Evolutionary conservation across 37 sponge, comb jelly and placozoan genomes (phyloP).

Genomic region (Cliona cf. orientalis): DNA sequence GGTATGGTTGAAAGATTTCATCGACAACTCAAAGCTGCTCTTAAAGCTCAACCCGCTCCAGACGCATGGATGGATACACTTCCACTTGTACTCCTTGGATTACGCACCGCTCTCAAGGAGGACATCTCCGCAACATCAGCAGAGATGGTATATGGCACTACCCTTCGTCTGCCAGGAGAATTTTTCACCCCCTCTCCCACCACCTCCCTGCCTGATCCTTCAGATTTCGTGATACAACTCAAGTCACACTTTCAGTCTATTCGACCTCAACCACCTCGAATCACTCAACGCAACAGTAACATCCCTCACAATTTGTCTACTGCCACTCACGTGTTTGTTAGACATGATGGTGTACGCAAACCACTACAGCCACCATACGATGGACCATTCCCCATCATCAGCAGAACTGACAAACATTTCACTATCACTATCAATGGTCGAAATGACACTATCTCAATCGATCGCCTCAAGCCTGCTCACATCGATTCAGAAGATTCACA

Average conservation of each 20-base stretch:
- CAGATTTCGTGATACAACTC: constrained; percentile 39
- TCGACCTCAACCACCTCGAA: constrained; percentile 32
- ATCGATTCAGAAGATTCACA: not conserved
- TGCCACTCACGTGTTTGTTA: constrained; percentile 65
- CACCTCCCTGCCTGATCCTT: constrained; percentile 44
- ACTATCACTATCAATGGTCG: constrained; percentile 54
- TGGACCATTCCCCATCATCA: constrained; percentile 60
- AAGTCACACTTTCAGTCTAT: constrained; percentile 26
- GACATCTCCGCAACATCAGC: constrained; percentile 60
- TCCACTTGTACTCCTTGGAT: constrained; percentile 67
- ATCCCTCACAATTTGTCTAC: constrained; percentile 31
- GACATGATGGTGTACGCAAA: constrained; percentile 65
- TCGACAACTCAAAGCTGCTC: constrained; percentile 62
- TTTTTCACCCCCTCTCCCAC: constrained; percentile 43
- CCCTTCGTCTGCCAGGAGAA: constrained; percentile 72
- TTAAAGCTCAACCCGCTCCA: constrained; percentile 59
- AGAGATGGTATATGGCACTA: constrained; percentile 77
- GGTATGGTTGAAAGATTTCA: constrained; percentile 71
- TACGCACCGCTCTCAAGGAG: constrained; percentile 60
- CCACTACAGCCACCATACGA: constrained; percentile 66
- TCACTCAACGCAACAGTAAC: constrained; percentile 9
- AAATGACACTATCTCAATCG: constrained; percentile 45
- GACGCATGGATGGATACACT: constrained; percentile 58
- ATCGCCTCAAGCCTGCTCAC: constrained; percentile 62
- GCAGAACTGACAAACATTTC: constrained; percentile 64